phyloP scores from a whole-genome alignment of 2,113 vertebrate genomes.

The Pachyramphus minor region DNA sequence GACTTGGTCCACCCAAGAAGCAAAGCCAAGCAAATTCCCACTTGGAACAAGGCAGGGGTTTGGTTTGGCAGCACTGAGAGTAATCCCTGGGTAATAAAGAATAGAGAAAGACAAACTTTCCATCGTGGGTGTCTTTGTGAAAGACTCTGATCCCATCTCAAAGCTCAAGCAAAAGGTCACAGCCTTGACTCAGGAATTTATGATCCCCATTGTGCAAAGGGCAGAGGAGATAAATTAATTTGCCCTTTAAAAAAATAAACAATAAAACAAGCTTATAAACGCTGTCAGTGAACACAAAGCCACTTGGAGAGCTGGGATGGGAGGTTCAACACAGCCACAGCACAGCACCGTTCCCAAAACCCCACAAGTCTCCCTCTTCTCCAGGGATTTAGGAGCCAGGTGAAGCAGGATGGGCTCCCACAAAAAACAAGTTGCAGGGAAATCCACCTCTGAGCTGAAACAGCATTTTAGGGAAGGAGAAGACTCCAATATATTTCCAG shows the following conservation, averaged over 20 bases:
- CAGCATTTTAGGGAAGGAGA: neutral
- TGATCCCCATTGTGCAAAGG: neutral
- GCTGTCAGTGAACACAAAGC: neutral
- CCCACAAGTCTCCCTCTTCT: neutral
- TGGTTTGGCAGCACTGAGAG: neutral
- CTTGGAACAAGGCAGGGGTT: neutral
- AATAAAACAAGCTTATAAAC: neutral
- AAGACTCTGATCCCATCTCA: neutral
- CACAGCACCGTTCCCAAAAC: rapidly evolving
- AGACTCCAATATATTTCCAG: neutral
- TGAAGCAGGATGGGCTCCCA: neutral
- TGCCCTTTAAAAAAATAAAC: neutral
- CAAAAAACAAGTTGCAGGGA: neutral
- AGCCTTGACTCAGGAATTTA: neutral
- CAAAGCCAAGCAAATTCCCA: neutral
- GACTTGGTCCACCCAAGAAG: neutral
- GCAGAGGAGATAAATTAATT: neutral
- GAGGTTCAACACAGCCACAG: neutral
- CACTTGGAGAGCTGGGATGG: rapidly evolving
- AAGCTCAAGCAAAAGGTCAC: neutral
- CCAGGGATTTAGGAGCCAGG: neutral
- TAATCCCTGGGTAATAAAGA: neutral
- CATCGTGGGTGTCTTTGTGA: neutral
- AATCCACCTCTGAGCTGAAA: no score
- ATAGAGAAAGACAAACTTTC: neutral